A percentile compares a stretch with the other conserved stretches of the same genome.
Evolutionary conservation across 2,888 invertebrate species (phyloP).

Genomic region (Troglohyphantes excavatus): DNA sequence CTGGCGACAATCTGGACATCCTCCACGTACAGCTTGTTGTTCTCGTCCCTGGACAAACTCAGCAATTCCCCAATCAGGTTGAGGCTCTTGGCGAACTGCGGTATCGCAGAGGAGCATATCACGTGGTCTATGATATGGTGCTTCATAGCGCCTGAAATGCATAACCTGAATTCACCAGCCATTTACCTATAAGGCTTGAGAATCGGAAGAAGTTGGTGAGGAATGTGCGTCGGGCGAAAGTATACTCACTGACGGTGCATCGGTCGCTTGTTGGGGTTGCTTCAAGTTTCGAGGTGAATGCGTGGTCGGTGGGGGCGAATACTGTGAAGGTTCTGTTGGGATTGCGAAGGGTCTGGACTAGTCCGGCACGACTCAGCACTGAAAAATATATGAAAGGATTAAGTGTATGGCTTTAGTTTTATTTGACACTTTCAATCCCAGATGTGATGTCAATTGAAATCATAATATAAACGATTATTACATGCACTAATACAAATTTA

Average conservation of each 20-base stretch:
- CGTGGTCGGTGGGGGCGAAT: slow-evolving; percentile 87
- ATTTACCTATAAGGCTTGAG: not conserved
- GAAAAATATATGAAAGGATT: slow-evolving; percentile 80
- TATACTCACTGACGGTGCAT: slow-evolving; percentile 51
- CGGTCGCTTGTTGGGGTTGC: not conserved
- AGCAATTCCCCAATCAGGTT: slow-evolving; percentile 82
- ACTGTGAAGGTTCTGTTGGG: slow-evolving; percentile 84
- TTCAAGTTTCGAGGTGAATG: slow-evolving; percentile 83
- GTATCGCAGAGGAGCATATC: slow-evolving; percentile 87
- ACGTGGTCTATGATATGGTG: slow-evolving; percentile 88
- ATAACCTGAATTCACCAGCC: not conserved
- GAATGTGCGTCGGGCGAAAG: no score
- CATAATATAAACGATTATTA: no score
- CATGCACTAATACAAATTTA: no score
- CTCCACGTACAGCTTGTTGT: slow-evolving; percentile 85
- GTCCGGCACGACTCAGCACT: slow-evolving; percentile 86
- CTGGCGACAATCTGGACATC: slow-evolving; percentile 85
- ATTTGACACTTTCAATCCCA: no score
- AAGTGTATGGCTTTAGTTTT: no score
- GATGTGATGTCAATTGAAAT: no score
- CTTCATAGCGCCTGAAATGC: slow-evolving; percentile 85
- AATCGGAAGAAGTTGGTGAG: not conserved
- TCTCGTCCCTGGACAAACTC: slow-evolving; percentile 84
- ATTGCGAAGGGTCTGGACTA: slow-evolving; percentile 85
- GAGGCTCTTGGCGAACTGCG: slow-evolving; percentile 84